These are phyloP conservation scores for Catocala fraxini DNA, from an alignment of 2,888 invertebrate species.

Conservation along the genomic window DNA sequence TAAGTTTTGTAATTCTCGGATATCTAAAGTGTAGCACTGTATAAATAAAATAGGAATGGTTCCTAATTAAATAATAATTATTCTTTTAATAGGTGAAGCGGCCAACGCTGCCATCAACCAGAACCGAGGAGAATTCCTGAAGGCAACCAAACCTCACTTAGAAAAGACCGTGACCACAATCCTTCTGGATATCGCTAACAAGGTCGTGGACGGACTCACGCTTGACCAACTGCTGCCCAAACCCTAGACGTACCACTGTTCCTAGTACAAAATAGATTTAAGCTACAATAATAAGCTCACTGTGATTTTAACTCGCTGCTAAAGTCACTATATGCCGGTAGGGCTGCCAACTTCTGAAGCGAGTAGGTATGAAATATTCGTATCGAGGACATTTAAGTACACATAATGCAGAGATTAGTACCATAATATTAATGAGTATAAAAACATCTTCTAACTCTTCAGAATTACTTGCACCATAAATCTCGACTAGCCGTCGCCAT, in stretches of 20 bases:
- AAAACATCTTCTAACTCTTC: too few relatives aligned
- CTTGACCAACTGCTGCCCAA: constrained; percentile 86
- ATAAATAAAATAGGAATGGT: too few relatives aligned
- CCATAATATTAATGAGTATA: too few relatives aligned
- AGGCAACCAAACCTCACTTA: constrained; percentile 86
- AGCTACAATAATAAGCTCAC: constrained; percentile 29
- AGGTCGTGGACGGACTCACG: constrained; percentile 84
- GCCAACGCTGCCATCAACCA: constrained; percentile 88
- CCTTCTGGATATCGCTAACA: constrained; percentile 85
- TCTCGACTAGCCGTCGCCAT: too few relatives aligned
- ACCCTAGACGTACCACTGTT: constrained; percentile 44
- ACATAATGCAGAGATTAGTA: too few relatives aligned
- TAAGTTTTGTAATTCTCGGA: too few relatives aligned
- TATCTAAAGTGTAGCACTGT: too few relatives aligned
- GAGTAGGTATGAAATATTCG: too few relatives aligned
- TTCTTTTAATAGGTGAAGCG: constrained; percentile 74
- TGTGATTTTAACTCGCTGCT: constrained; percentile 38
- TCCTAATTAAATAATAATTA: neutral
- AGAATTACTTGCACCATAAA: too few relatives aligned
- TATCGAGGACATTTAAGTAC: too few relatives aligned
- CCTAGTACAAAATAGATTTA: constrained; percentile 9
- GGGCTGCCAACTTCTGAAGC: too few relatives aligned
- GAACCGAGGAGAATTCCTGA: constrained; percentile 87
- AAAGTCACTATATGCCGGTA: constrained; percentile 5
- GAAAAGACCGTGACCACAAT: constrained; percentile 85